phyloP scores from a whole-genome alignment of 2,113 vertebrate genomes.

The Uria lomvia region DNA sequence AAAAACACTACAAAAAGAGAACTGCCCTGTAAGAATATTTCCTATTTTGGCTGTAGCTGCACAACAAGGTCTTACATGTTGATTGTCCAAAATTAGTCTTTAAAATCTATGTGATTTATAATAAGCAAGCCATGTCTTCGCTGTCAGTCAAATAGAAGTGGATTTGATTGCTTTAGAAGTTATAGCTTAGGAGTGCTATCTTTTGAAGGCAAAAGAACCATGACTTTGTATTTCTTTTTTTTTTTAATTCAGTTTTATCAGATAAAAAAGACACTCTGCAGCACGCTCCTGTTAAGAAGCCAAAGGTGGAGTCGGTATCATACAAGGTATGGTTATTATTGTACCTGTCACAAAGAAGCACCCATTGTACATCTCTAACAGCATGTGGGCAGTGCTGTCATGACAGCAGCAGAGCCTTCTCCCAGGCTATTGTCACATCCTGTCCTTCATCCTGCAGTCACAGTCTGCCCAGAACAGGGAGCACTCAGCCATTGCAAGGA shows the following conservation, averaged over 20 bases:
- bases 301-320: slow-evolving; percentile 81
- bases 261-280: slow-evolving; percentile 88
- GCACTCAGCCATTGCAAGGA: neutral
- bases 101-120: neutral
- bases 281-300: slow-evolving; percentile 79
- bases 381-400: too few species aligned
- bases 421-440: neutral
- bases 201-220: neutral
- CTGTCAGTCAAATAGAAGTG: neutral
- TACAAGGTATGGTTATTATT: slow-evolving; percentile 79
- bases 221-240: neutral
- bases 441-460: neutral
- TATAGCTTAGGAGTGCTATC: neutral
- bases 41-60: neutral
- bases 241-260: slow-evolving; percentile 81
- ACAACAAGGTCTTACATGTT: neutral
- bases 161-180: neutral
- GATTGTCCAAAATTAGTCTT: neutral
- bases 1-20: slow-evolving; percentile 91
- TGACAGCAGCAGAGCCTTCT: neutral
- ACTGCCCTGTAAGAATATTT: slow-evolving; percentile 86
- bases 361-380: neutral
- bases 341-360: neutral
- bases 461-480: neutral
- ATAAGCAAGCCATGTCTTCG: neutral